Evolutionary conservation across 2,888 invertebrate species (phyloP), one percentile per base, ranked within the genome.

Genomic region (Zygogramma bicolorata): DNA sequence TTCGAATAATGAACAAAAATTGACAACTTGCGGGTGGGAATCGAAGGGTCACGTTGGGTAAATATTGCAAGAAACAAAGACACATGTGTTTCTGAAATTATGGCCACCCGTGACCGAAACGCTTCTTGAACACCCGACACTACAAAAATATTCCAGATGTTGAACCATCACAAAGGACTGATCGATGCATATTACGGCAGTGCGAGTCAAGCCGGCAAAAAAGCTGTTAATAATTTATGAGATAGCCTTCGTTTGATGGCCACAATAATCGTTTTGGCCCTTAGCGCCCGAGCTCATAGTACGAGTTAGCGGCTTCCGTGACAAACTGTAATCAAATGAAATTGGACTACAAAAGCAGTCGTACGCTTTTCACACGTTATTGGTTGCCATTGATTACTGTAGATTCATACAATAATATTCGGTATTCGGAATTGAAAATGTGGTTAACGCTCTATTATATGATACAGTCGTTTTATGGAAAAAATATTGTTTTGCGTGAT

Each of bases 221-320:
- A 53, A 53, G 25, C 27, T 27, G 53, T 53, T 25, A 53, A 53
- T 53, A 53, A 53, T 53, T 53, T 53, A 53, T 53, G 53, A 25
- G 22, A 53, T 53, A 53, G 53, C 53, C 53, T 27, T 53, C 53
- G 25, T 10, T 53, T 53, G 53, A 53, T 53, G 53, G 53, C 53
- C 27, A 53, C 53, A 53, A 53, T 53, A 53, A 53, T 53, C 53
- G 53, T 53, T 53, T 53, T 53, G 53, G 53, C 53, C 53, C 53
- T 53, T 53, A 27, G 53, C 53, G 25, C 53, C 53, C 25, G 25
- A 53, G 53, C 53, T 25, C 53, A 25, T 53, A n/a, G 7, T 53
- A 53, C 53, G 25, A 53, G 22, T 53, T 53, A 53, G 25, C n/a
- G 53, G 25, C 25, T 27, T 53, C 15, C 53, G 53, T 53, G 53